Conservation (phyloP, 1,140 invertebrate species). For the Pseudachorutes palmiensis region DNA sequence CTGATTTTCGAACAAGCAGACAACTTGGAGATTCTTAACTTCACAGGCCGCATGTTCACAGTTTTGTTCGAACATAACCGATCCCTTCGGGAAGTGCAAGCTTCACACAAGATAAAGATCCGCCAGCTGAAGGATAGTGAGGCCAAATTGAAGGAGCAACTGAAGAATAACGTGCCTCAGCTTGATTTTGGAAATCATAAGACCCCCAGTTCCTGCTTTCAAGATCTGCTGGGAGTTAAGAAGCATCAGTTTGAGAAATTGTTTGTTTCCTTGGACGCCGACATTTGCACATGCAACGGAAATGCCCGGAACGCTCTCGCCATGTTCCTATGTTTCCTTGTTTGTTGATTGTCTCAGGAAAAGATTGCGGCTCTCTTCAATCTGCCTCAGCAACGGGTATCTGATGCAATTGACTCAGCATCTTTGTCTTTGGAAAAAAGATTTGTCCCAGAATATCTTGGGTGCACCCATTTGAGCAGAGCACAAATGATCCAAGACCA, state of each 20-base stretch:
- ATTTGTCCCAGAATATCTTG: constrained; percentile 19
- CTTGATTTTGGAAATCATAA: too few species aligned
- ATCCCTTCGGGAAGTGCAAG: too few species aligned
- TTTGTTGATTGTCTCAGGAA: background rate
- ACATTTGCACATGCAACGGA: background rate
- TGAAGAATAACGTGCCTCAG: too few species aligned
- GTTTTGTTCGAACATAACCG: too few species aligned
- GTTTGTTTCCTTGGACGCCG: background rate
- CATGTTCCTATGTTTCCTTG: background rate
- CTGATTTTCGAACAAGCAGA: background rate
- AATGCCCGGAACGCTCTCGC: background rate
- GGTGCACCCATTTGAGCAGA: background rate
- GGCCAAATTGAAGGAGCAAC: too few species aligned
- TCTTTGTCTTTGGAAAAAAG: background rate
- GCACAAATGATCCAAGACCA: background rate
- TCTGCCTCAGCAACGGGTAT: constrained; percentile 4
- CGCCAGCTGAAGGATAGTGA: too few species aligned
- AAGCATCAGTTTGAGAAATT: background rate
- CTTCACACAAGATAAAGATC: too few species aligned
- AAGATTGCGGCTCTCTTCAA: background rate
- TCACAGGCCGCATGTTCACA: too few species aligned
- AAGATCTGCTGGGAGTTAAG: background rate
- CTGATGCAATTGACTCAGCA: constrained; percentile 2
- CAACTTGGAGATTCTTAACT: too few species aligned
- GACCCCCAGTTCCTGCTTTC: too few species aligned